These are phyloP conservation scores for Pseudochirops cupreus DNA, from an alignment of 2,797 vertebrate genomes.

Conservation along the genomic window DNA sequence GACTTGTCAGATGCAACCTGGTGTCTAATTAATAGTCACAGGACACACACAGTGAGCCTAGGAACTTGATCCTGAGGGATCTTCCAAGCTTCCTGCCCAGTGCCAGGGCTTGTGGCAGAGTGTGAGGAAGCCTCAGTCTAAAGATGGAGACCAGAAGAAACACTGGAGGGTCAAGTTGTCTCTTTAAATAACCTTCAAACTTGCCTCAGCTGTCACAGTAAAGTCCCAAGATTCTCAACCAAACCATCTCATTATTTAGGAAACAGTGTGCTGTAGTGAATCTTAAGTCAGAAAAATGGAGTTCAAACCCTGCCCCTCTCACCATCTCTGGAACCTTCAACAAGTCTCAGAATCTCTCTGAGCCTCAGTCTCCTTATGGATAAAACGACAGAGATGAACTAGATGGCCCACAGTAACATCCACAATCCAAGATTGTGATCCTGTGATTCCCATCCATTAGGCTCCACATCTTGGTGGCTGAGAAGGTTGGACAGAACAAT, in stretches of 20 bases:
- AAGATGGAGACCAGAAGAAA: not conserved
- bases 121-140: not conserved
- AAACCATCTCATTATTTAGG: not conserved
- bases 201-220: not conserved
- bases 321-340: not conserved
- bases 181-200: not conserved
- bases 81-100: not conserved
- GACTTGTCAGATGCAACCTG: not conserved
- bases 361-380: not conserved
- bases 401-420: too few species aligned
- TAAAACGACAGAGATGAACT: not conserved
- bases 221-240: not conserved
- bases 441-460: not conserved
- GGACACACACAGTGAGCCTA: not conserved
- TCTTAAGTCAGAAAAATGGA: not conserved
- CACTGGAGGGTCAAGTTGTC: not conserved
- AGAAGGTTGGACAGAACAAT: not conserved
- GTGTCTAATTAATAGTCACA: not conserved
- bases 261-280: not conserved
- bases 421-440: not conserved
- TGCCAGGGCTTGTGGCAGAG: not conserved
- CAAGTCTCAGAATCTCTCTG: not conserved
- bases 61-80: not conserved
- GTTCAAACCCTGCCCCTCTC: not conserved
- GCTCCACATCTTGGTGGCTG: not conserved